phyloP scores from a whole-genome alignment of 2,888 invertebrate species.

The Neoitamus cyanurus region DNA sequence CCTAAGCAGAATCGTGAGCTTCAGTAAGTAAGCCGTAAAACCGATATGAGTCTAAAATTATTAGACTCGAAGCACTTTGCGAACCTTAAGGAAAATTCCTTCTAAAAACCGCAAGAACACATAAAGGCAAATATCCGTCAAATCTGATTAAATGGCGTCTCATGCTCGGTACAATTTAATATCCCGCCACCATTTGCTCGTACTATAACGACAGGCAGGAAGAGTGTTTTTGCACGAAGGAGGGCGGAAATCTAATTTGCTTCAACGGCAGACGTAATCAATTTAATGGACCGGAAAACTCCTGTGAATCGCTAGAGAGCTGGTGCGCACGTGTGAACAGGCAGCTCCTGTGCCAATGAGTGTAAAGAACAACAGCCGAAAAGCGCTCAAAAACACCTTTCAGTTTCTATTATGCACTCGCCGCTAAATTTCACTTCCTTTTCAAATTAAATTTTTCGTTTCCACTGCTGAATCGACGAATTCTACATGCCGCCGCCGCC shows the following conservation, averaged over 20 bases:
- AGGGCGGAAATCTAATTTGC: background rate
- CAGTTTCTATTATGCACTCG: background rate
- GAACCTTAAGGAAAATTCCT: background rate
- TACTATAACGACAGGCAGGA: background rate
- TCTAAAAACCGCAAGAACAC: background rate
- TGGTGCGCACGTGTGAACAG: background rate
- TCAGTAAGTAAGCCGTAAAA: no score
- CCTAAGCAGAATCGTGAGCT: no score
- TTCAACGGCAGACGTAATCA: slow-evolving; percentile 23
- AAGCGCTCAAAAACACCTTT: background rate
- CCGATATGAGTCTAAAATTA: background rate
- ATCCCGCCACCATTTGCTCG: background rate
- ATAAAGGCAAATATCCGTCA: background rate
- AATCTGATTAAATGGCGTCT: background rate
- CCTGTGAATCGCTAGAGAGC: background rate
- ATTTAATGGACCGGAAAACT: slow-evolving; percentile 29
- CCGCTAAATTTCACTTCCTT: slow-evolving; percentile 1
- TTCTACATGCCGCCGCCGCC: background rate
- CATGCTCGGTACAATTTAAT: background rate
- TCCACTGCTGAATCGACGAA: background rate
- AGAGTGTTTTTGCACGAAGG: background rate
- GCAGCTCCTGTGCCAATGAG: background rate
- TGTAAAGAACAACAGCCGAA: background rate
- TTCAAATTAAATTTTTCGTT: slow-evolving; percentile 23
- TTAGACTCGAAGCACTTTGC: background rate